Conservation (phyloP, 1,140 invertebrate species). For the Ephestia elutella region DNA sequence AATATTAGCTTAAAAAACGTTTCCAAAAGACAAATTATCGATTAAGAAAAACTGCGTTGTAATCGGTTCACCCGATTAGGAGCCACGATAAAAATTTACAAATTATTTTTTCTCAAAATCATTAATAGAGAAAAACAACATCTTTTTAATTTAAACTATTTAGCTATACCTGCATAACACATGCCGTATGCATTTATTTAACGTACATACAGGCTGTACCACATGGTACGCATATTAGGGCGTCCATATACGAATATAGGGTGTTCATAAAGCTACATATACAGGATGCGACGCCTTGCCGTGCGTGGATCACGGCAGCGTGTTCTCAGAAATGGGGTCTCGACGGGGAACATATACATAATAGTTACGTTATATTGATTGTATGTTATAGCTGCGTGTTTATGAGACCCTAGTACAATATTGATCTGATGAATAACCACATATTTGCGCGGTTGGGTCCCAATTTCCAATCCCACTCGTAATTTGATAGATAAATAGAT, state of each 20-base stretch:
- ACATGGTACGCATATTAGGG: background rate
- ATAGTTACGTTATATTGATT: background rate
- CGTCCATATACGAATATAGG: background rate
- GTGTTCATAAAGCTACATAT: background rate
- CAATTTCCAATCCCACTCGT: too few relatives aligned
- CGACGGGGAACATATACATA: background rate
- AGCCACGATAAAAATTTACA: too few relatives aligned
- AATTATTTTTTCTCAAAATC: too few relatives aligned
- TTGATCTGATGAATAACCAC: too few relatives aligned
- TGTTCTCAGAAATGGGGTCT: background rate
- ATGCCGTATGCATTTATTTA: background rate
- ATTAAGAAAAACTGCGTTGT: too few relatives aligned
- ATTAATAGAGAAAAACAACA: too few relatives aligned
- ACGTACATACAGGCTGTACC: conserved; percentile 4
- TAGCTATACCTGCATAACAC: background rate
- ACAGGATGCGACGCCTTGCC: conserved; percentile 13
- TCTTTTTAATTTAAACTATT: background rate
- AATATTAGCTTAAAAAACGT: too few relatives aligned
- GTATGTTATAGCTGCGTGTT: background rate
- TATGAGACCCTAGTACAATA: too few relatives aligned
- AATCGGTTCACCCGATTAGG: too few relatives aligned
- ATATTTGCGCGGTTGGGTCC: too few relatives aligned
- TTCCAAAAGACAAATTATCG: too few relatives aligned
- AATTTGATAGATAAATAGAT: too few relatives aligned
- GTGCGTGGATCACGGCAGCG: background rate